phyloP scores from a whole-genome alignment of 1,140 invertebrate species.

The Yoshiicerus persimilis region DNA sequence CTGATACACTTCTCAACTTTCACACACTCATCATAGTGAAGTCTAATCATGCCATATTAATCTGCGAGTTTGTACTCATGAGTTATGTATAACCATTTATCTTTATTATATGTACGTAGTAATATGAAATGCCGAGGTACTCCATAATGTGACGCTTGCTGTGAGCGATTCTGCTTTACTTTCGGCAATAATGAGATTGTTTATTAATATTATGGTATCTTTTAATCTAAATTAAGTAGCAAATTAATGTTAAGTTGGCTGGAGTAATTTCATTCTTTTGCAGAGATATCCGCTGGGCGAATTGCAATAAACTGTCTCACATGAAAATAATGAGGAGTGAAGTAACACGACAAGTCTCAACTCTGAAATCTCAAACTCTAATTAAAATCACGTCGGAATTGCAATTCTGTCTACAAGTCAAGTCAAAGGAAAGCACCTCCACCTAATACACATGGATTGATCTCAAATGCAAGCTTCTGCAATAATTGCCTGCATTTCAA shows the following conservation, averaged over 20 bases:
- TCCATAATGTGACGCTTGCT: neutral
- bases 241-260: neutral
- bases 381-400: neutral
- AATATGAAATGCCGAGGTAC: neutral
- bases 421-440: neutral
- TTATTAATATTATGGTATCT: neutral
- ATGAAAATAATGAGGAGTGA: neutral
- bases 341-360: neutral
- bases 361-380: neutral
- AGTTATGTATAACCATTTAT: neutral
- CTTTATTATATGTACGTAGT: neutral
- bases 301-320: neutral
- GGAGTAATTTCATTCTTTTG: neutral
- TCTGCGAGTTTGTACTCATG: neutral
- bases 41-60: neutral
- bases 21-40: neutral
- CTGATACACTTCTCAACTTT: slow-evolving; percentile 11
- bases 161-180: neutral
- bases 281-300: neutral
- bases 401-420: neutral
- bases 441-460: neutral
- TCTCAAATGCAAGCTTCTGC: neutral
- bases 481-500: neutral
- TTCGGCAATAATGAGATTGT: neutral
- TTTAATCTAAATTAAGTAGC: neutral